phyloP scores from a whole-genome alignment of 2,888 invertebrate species.

The Volucella inflata region DNA sequence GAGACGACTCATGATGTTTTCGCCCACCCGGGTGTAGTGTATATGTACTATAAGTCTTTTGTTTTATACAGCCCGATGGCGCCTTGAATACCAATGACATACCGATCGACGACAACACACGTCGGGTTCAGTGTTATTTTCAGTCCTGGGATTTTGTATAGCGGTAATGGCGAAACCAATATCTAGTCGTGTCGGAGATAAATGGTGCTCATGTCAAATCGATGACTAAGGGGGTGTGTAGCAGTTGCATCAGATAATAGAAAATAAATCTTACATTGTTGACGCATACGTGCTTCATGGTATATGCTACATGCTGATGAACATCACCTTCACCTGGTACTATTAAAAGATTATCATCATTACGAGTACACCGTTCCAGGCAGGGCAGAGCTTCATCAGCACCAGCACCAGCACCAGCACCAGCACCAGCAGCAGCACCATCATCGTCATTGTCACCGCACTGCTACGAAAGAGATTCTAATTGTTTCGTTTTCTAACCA shows the following conservation, averaged over 20 bases:
- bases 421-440: too few species aligned
- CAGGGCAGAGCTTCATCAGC: too few species aligned
- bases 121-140: constrained; percentile 26
- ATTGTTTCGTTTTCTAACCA: constrained; percentile 66
- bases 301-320: constrained; percentile 68
- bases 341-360: constrained; percentile 74
- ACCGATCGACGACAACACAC: not conserved
- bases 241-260: constrained; percentile 70
- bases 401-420: too few species aligned
- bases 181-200: constrained; percentile 59
- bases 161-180: constrained; percentile 47
- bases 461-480: constrained; percentile 52
- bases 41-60: constrained; percentile 72
- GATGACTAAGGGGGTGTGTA: constrained; percentile 50
- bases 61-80: constrained; percentile 54
- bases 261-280: constrained; percentile 75
- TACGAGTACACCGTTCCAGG: constrained; percentile 27
- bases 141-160: constrained; percentile 25
- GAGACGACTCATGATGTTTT: constrained; percentile 11
- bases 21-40: constrained; percentile 54
- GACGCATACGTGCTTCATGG: constrained; percentile 68
- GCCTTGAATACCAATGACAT: constrained; percentile 72
- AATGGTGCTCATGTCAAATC: constrained; percentile 70
- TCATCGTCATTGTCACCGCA: not conserved
- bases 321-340: constrained; percentile 75